Conservation (phyloP, 2,797 vertebrate genomes). For the Typhlichthys subterraneus region DNA sequence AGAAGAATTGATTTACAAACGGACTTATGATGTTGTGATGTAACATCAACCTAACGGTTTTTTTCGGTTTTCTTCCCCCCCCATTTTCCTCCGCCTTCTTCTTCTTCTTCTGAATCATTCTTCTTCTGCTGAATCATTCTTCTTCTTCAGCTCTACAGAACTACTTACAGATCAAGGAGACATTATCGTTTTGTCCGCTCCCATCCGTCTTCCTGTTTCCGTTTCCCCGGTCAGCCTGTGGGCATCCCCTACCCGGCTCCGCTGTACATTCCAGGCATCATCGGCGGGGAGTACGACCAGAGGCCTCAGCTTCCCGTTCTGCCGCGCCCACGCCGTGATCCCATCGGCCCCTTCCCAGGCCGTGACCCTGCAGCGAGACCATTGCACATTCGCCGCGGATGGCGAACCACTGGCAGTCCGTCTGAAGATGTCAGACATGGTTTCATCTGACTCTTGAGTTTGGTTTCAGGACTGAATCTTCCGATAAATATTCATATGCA, state of each 20-base stretch:
- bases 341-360: constrained; percentile 45
- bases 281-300: constrained; percentile 76
- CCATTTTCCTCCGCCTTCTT: too few species aligned
- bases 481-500: neutral
- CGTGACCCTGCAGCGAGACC: constrained; percentile 18
- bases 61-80: too few species aligned
- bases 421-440: constrained; percentile 61
- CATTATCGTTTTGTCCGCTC: constrained; percentile 5
- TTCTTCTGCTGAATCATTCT: neutral
- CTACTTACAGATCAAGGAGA: constrained; percentile 21
- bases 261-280: constrained; percentile 68
- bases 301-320: constrained; percentile 43
- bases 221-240: constrained; percentile 20
- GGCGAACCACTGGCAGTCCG: constrained; percentile 30
- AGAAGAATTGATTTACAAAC: too few species aligned
- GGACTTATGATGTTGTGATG: too few species aligned
- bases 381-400: constrained; percentile 19
- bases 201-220: constrained; percentile 19
- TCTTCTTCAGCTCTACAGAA: constrained; percentile 69
- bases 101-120: too few species aligned
- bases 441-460: constrained; percentile 68
- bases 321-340: constrained; percentile 72
- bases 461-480: neutral
- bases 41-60: too few species aligned
- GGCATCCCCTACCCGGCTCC: constrained; percentile 42